phyloP scores from a whole-genome alignment of 2,113 vertebrate genomes.

The Asarcornis scutulata region DNA sequence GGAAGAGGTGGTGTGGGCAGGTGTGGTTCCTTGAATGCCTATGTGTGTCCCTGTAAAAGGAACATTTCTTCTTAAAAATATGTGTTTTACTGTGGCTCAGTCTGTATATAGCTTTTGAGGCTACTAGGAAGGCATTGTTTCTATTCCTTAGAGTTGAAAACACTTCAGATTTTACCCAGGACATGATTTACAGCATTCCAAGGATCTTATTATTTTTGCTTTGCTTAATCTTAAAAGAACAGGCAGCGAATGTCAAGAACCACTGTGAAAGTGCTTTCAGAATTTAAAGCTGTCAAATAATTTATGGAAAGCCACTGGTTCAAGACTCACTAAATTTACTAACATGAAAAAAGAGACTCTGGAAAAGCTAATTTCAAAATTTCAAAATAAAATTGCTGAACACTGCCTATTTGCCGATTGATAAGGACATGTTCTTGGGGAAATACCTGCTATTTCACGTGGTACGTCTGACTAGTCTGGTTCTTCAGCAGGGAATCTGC shows the following conservation, averaged over 20 bases:
- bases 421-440: background rate
- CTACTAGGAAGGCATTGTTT: background rate
- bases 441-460: fast-evolving
- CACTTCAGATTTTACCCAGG: fast-evolving
- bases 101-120: background rate
- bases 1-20: background rate
- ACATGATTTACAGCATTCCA: background rate
- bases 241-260: background rate
- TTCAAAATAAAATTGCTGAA: background rate
- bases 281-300: background rate
- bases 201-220: background rate
- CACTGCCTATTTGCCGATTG: background rate
- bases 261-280: background rate
- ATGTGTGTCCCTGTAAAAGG: background rate
- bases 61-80: background rate
- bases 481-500: background rate
- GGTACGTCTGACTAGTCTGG: background rate
- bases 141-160: background rate
- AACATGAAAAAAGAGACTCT: background rate
- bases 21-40: background rate
- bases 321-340: fast-evolving
- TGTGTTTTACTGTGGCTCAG: background rate
- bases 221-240: background rate
- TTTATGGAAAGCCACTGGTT: background rate
- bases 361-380: background rate